Percentiles rank a stretch among this genome's conserved stretches.
These are phyloP conservation scores for Elmis aenea DNA, from an alignment of 2,888 invertebrate species.

Conservation along the genomic window DNA sequence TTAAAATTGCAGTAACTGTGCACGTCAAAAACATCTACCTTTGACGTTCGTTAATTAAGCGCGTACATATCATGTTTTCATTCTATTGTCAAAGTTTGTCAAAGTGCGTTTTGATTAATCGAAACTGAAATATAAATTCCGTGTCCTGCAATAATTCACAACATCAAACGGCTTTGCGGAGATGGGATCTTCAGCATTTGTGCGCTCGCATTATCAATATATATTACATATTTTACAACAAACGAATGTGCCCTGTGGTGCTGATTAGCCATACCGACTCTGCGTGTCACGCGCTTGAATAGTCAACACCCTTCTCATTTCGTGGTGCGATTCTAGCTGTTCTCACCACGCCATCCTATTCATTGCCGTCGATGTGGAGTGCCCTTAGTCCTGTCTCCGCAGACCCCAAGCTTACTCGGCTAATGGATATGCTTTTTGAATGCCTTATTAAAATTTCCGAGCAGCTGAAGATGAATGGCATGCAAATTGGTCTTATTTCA, in stretches of 20 bases:
- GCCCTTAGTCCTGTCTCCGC: slow-evolving; percentile 18
- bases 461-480: slow-evolving; percentile 48
- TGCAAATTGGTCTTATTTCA: slow-evolving; percentile 46
- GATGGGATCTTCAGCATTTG: too few relatives aligned
- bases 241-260: slow-evolving; percentile 16
- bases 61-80: slow-evolving; percentile 39
- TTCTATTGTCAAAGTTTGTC: slow-evolving; percentile 39
- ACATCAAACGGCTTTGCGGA: slow-evolving; percentile 16
- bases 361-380: slow-evolving; percentile 18
- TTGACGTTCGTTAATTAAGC: slow-evolving; percentile 42
- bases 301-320: slow-evolving; percentile 20
- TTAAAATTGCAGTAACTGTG: slow-evolving; percentile 19
- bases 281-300: slow-evolving; percentile 20
- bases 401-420: slow-evolving; percentile 18
- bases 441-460: slow-evolving; percentile 52
- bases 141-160: slow-evolving; percentile 12
- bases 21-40: slow-evolving; percentile 30
- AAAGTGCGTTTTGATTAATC: slow-evolving; percentile 36
- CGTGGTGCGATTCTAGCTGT: slow-evolving; percentile 12
- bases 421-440: slow-evolving; percentile 43
- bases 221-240: slow-evolving; percentile 15
- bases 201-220: slow-evolving; percentile 11
- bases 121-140: slow-evolving; percentile 26
- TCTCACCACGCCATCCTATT: slow-evolving; percentile 19
- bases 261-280: slow-evolving; percentile 17